Evolutionary conservation across 2,113 vertebrate genomes (phyloP), one percentile per base, ranked within the genome.

Genomic region (Clarias macrocephalus): DNA sequence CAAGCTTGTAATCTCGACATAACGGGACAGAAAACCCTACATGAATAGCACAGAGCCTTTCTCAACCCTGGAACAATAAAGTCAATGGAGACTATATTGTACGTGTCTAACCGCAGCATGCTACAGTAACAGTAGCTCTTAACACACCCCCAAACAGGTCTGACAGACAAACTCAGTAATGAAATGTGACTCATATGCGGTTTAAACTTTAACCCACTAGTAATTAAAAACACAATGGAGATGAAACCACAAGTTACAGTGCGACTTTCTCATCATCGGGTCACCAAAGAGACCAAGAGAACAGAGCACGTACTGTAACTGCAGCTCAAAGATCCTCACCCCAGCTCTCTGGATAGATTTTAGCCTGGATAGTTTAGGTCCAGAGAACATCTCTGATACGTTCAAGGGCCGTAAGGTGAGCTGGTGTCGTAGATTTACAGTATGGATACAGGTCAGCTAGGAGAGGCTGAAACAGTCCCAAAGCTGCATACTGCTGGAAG

Each of bases 161-260:
- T 77, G 88, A 82, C 60, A 83, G 82, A 70, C 85, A 79, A 86
- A 79, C 82, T 59, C 65, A 56, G 37, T 70, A 82, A 57, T 86
- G 77, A 59, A 30, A n/a, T 80, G 77, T 88, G 86, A 88, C 84
- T 85, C 80, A 80, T 86, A 28, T 21, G 65, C 42, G 30, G 52
- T 84, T 82, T 79, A 42, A 87, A 82, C 62, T 60, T 28, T 42
- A 28, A 62, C 56, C 33, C 72, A 76, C 82, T 79, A 62, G 72
- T 52, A 56, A 76, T 88, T 80, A 60, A 73, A 54, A 28, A 56
- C 63, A 66, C 81, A 65, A 70, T 86, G 79, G 81, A 88, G 81
- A 77, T 60, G 4, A 75, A 84, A 65, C 62, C 60, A 33, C 82
- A 66, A 33, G 33, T 56, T 42, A 57, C 82, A 42, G 19, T 81